Base-by-base conservation (phyloP, 2,888 invertebrate species). In the Sphecodes monilicornis region DNA sequence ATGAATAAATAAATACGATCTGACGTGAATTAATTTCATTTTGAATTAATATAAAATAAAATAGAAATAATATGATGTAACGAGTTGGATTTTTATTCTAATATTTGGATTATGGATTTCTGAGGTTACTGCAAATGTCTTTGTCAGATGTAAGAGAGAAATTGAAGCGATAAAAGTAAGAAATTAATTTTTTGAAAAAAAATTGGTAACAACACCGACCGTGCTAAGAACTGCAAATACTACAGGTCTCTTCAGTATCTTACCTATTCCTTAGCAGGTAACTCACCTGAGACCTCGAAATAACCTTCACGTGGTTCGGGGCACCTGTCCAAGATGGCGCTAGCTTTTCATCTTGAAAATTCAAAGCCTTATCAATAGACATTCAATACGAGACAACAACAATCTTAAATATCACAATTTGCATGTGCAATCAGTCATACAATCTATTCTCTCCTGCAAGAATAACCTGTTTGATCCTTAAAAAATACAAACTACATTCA, bases 321-420 rank as follows among this genome's bases (percentile, higher is more conserved):
- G 41, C 73, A 74, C 11, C 22, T 1, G 8, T 32, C 26, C 1
- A 76, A 60, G 85, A 79, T 85, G 85, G 85, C 76, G 69, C 70
- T 18, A 36, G 39, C 36, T 22, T n/a, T 22, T 26, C 64, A 13
- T 32, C 72, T 13, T 57, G 41, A 22, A 76, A 41, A 60, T 13
- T 10, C 29, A 43, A 39, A 13, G 32, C 16, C 36, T 57, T 76
- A 82, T 26, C 46, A 39, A 32, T 76, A 4, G 68, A n/a, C n/a
- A 39, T 22, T 22, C 29, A 64, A 18, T 29, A 22, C 18, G 22
- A 66, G 39, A 66, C 66, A 22, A 29, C 32, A 32, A 64, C 36
- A 66, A 66, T 66, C 32, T 39, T 36, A 22, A 66, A 66, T 39
- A 39, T 22, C 22, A 66, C 39, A 29, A 29, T 32, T 60, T 60